Conservation (phyloP, 2,888 invertebrate genomes). For the Watsonalla cultraria region DNA sequence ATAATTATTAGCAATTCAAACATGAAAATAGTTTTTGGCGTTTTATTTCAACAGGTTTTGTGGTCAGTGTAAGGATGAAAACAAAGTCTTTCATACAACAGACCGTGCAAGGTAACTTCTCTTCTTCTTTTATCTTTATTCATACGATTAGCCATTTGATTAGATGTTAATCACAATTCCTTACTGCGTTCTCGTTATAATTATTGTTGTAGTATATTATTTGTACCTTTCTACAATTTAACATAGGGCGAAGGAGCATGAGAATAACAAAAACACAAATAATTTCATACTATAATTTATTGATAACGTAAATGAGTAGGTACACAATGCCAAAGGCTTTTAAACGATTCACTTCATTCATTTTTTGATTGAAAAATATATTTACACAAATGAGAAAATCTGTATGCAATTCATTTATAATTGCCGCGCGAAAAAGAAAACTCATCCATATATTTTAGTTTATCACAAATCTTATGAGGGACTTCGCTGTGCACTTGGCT, state of each 20-base stretch:
- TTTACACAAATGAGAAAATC: constrained; percentile 74
- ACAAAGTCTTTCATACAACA: no score
- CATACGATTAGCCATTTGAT: no score
- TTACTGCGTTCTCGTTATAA: no score
- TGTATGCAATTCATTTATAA: constrained; percentile 64
- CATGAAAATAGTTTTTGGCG: no score
- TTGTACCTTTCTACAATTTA: no score
- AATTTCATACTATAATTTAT: constrained; percentile 76
- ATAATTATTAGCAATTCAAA: constrained; percentile 36
- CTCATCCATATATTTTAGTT: constrained; percentile 46
- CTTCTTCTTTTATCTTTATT: no score
- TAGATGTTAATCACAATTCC: no score
- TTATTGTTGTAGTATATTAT: no score
- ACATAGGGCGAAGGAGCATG: not conserved
- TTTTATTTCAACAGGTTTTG: no score
- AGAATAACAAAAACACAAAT: constrained; percentile 32
- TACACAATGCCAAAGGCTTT: constrained; percentile 78
- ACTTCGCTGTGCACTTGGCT: constrained; percentile 73
- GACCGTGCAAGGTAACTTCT: no score
- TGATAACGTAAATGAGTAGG: constrained; percentile 77
- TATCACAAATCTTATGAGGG: constrained; percentile 72
- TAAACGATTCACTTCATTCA: constrained; percentile 75
- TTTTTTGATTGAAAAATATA: constrained; percentile 70
- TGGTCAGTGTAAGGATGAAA: no score
- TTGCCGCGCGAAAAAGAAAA: constrained; percentile 58